These are phyloP conservation scores for Elephas maximus DNA, from an alignment of 2,113 vertebrate genomes.

Conservation along the genomic window DNA sequence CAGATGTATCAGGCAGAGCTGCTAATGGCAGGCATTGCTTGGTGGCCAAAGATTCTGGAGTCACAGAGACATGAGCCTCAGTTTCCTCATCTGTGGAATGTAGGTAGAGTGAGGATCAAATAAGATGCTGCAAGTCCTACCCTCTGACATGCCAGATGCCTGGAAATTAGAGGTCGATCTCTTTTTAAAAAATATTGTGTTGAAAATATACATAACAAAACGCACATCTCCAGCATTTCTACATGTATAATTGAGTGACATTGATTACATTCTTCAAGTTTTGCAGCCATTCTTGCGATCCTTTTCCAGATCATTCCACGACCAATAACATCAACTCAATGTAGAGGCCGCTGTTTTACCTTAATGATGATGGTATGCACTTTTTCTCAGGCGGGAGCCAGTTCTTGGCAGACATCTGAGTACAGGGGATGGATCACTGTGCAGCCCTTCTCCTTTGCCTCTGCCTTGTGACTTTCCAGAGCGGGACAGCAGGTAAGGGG, in stretches of 20 bases:
- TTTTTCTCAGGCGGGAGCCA: background rate
- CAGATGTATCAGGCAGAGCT: background rate
- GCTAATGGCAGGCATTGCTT: background rate
- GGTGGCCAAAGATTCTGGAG: background rate
- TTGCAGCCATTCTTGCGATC: background rate
- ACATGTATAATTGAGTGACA: background rate
- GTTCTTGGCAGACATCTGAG: background rate
- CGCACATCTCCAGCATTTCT: background rate
- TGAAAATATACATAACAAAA: background rate
- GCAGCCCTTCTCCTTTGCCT: constrained; percentile 48
- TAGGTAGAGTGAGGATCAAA: background rate
- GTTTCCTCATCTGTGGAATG: background rate
- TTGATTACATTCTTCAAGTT: background rate
- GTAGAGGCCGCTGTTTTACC: background rate
- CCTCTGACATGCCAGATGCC: background rate
- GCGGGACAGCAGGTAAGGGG: background rate
- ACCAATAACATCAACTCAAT: background rate
- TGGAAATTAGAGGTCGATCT: background rate
- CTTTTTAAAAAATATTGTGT: background rate
- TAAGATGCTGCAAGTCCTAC: background rate
- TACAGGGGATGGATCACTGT: background rate
- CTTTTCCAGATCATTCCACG: background rate
- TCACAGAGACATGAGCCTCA: background rate
- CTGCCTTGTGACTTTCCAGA: constrained; percentile 16
- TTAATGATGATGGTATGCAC: accelerated